These are phyloP conservation scores for Tethya wilhelma DNA, from an alignment of 37 sponge, comb jelly and placozoan genomes.

Conservation along the genomic window DNA sequence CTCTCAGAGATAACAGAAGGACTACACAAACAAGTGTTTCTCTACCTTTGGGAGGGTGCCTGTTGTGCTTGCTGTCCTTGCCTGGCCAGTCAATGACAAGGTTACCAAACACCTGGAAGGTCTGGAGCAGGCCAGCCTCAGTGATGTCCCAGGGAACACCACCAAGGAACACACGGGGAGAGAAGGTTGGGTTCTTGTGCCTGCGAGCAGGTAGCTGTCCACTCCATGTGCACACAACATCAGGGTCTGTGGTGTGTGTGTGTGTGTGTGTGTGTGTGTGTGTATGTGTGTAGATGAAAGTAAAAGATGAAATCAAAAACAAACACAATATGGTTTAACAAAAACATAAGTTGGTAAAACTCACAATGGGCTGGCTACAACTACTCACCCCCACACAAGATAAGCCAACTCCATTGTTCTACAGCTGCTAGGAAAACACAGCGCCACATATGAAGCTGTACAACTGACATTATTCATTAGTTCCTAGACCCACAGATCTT, in stretches of 20 bases:
- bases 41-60: constrained; percentile 96
- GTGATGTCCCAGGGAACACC: constrained; percentile 99
- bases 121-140: constrained; percentile 77
- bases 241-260: constrained; percentile 24
- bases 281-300: constrained; percentile 5
- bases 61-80: constrained; percentile 90
- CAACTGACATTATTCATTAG: too few relatives aligned
- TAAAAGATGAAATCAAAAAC: too few relatives aligned
- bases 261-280: constrained; percentile 29
- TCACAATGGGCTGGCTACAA: too few relatives aligned
- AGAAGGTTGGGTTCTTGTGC: constrained; percentile 94
- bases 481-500: too few relatives aligned
- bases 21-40: too few relatives aligned
- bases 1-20: too few relatives aligned
- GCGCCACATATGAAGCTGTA: too few relatives aligned
- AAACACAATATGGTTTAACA: too few relatives aligned
- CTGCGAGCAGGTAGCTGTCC: constrained; percentile 90
- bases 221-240: constrained; percentile 95
- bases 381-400: too few relatives aligned
- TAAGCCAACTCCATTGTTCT: too few relatives aligned
- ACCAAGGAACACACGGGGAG: constrained; percentile 93
- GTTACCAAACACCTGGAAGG: constrained; percentile 86
- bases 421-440: too few relatives aligned
- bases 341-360: too few relatives aligned
- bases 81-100: constrained; percentile 98